A percentile compares a stretch with the other conserved stretches of the same genome.
phyloP scores from a whole-genome alignment of 2,888 invertebrate species.

The Balanococcus diminutus region DNA sequence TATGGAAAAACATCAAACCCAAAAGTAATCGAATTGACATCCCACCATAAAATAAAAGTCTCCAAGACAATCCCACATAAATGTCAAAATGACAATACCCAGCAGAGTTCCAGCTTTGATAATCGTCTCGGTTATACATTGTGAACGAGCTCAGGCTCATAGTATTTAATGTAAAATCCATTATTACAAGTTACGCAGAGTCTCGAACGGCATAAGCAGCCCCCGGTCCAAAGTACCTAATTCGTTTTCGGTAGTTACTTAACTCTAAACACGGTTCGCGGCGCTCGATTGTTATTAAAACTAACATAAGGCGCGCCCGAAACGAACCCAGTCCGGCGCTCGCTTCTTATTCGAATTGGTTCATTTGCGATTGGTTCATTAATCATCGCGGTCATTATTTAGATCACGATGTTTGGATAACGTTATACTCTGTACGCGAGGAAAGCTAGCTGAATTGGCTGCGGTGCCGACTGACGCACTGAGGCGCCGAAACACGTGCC shows the following conservation, averaged over 20 bases:
- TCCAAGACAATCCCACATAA: not conserved
- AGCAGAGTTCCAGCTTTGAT: not conserved
- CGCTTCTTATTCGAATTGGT: conserved; percentile 2
- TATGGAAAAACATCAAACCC: no score
- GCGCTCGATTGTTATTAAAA: conserved; percentile 23
- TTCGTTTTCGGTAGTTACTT: conserved; percentile 16
- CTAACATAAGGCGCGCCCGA: conserved; percentile 8
- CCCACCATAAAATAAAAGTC: not conserved
- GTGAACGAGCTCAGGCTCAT: not conserved
- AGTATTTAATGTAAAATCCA: not conserved
- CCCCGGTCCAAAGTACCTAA: not conserved
- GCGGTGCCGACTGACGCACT: not conserved
- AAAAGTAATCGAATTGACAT: no score
- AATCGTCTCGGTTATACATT: not conserved
- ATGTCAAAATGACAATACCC: not conserved
- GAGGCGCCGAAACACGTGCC: not conserved
- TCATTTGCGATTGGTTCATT: conserved; percentile 24
- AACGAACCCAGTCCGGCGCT: not conserved
- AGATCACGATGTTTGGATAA: conserved; percentile 16
- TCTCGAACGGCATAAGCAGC: no score
- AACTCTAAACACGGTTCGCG: not conserved
- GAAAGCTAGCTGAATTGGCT: not conserved
- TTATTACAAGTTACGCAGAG: conserved; percentile 7
- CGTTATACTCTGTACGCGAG: not conserved
- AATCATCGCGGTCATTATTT: not conserved